A percentile compares a stretch with the other conserved stretches of the same genome.
Evolutionary conservation across 2,888 invertebrate genomes (phyloP).

Genomic region (Drosophila borborema): DNA sequence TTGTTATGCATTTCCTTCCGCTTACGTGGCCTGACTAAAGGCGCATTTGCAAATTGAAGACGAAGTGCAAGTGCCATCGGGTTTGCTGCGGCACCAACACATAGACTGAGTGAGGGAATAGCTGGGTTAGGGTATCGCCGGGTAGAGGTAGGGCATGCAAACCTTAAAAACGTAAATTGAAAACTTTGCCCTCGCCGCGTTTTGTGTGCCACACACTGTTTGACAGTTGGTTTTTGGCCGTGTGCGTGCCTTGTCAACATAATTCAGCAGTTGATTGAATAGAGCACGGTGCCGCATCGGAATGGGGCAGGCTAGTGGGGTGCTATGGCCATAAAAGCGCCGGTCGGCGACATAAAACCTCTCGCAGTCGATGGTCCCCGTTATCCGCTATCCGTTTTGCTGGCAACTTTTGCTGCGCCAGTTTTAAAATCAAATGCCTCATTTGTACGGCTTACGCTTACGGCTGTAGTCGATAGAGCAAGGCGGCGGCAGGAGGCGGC

Average conservation of each 20-base stretch:
- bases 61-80: conserved; percentile 68
- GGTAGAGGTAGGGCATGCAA: conserved; percentile 6
- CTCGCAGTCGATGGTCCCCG: conserved; percentile 37
- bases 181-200: conserved; percentile 57
- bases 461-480: conserved; percentile 9
- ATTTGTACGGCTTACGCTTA: conserved; percentile 67
- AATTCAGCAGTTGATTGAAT: conserved; percentile 75
- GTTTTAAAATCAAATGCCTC: conserved; percentile 78
- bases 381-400: conserved; percentile 45
- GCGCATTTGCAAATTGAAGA: conserved; percentile 73
- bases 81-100: neutral
- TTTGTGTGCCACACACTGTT: conserved; percentile 23
- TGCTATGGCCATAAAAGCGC: conserved; percentile 36
- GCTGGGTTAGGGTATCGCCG: neutral
- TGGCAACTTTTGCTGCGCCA: conserved; percentile 63
- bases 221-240: conserved; percentile 49
- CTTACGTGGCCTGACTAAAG: conserved; percentile 73
- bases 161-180: conserved; percentile 74
- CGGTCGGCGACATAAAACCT: conserved; percentile 52
- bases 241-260: conserved; percentile 77
- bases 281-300: conserved; percentile 2
- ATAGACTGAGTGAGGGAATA: neutral
- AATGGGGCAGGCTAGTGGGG: neutral
- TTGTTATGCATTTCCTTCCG: conserved; percentile 78
- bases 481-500: neutral